phyloP scores from a whole-genome alignment of 2,888 invertebrate species.

The Pseudanteris insignis region DNA sequence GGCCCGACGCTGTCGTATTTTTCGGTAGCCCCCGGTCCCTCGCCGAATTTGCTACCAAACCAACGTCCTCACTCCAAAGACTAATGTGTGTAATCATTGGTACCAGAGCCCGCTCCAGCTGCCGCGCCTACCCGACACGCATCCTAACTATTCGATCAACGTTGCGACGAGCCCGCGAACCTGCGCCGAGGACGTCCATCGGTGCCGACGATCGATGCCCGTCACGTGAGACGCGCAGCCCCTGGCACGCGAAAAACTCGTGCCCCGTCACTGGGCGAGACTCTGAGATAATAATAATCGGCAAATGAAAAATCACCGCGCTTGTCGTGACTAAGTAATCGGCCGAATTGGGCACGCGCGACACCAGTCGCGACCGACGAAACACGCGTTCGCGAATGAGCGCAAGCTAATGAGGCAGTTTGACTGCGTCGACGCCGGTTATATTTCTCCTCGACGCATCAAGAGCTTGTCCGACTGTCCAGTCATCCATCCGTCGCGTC shows the following conservation, averaged over 20 bases:
- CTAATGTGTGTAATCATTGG: too few relatives aligned
- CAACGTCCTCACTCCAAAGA: too few relatives aligned
- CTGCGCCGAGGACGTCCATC: too few relatives aligned
- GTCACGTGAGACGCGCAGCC: too few relatives aligned
- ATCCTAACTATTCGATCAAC: too few relatives aligned
- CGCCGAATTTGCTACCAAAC: not conserved
- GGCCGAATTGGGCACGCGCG: too few relatives aligned
- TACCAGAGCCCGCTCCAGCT: too few relatives aligned
- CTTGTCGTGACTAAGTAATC: constrained; percentile 9
- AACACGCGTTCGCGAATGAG: constrained; percentile 58
- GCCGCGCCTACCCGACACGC: too few relatives aligned
- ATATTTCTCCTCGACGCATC: constrained; percentile 67
- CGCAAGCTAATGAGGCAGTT: constrained; percentile 65
- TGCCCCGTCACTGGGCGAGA: too few relatives aligned
- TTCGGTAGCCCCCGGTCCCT: constrained; percentile 46
- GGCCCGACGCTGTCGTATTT: constrained; percentile 52
- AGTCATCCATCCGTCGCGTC: constrained; percentile 51
- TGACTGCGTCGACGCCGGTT: constrained; percentile 60
- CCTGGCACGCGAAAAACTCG: too few relatives aligned
- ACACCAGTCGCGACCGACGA: constrained; percentile 40
- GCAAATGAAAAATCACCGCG: not conserved
- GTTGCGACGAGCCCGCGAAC: too few relatives aligned
- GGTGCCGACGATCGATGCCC: not conserved
- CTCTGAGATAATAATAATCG: too few relatives aligned
- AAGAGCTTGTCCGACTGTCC: constrained; percentile 60